A percentile compares a stretch with the other conserved stretches of the same genome.
These are phyloP conservation scores for Drosophila colorata DNA, from an alignment of 2,888 invertebrate species.

Conservation along the genomic window DNA sequence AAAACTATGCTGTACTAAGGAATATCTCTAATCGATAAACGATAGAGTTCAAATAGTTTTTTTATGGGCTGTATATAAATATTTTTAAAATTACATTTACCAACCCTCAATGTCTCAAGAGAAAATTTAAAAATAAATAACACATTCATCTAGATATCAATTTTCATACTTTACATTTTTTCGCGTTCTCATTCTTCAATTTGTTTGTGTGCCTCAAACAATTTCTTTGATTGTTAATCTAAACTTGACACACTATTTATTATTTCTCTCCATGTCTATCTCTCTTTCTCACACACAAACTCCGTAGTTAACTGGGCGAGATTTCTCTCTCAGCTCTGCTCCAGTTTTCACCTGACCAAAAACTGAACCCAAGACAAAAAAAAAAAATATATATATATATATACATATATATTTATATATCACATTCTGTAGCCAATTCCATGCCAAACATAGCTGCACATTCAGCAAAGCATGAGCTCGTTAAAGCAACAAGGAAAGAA, in stretches of 20 bases:
- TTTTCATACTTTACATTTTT: too few species aligned
- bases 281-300: not conserved
- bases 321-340: slow-evolving; percentile 41
- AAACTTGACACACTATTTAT: not conserved
- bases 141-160: too few species aligned
- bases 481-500: slow-evolving; percentile 59
- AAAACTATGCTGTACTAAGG: too few species aligned
- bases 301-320: not conserved
- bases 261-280: not conserved
- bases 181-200: too few species aligned
- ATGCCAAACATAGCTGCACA: slow-evolving; percentile 47
- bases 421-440: slow-evolving; percentile 42
- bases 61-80: too few species aligned
- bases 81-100: too few species aligned
- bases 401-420: slow-evolving; percentile 5
- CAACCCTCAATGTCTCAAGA: too few species aligned
- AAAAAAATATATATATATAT: too few species aligned
- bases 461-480: slow-evolving; percentile 62
- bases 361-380: slow-evolving; percentile 19
- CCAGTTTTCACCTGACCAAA: slow-evolving; percentile 63
- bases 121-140: too few species aligned
- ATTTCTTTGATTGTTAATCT: not conserved
- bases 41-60: too few species aligned
- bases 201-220: too few species aligned
- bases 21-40: too few species aligned